Conservation (phyloP, 2,113 vertebrate species). For the Hystrix brachyura region DNA sequence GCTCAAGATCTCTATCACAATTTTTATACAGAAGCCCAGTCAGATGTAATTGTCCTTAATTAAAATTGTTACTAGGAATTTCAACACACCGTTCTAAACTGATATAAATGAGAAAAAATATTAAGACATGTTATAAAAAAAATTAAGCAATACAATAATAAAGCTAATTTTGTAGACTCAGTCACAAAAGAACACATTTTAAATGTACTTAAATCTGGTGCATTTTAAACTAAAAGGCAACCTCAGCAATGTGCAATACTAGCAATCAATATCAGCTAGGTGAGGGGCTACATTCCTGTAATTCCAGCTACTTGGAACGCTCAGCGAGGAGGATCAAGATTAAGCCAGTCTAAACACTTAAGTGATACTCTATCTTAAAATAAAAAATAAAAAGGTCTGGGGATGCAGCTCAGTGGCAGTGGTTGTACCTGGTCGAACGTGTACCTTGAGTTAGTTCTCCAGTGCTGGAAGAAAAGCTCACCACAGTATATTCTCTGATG, state of each 20-base stretch:
- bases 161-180: not conserved
- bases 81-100: not conserved
- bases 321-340: not conserved
- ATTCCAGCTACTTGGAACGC: not conserved
- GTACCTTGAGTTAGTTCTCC: not conserved
- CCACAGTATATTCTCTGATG: not conserved
- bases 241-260: not conserved
- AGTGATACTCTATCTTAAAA: not conserved
- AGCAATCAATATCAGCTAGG: not conserved
- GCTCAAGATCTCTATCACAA: not conserved
- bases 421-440: not conserved
- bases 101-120: not conserved
- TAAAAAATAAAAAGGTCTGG: not conserved
- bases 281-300: not conserved
- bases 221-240: not conserved
- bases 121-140: not conserved
- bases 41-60: not conserved
- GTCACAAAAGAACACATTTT: not conserved
- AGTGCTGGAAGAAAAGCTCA: too few species aligned
- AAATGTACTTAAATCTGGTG: not conserved
- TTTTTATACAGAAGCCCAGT: not conserved
- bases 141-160: not conserved
- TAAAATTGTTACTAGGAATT: conserved; percentile 3
- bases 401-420: not conserved
- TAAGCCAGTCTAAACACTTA: not conserved